A percentile compares a stretch with the other conserved stretches of the same genome.
phyloP scores from a whole-genome alignment of 2,113 vertebrate species.

The Coturnix japonica region DNA sequence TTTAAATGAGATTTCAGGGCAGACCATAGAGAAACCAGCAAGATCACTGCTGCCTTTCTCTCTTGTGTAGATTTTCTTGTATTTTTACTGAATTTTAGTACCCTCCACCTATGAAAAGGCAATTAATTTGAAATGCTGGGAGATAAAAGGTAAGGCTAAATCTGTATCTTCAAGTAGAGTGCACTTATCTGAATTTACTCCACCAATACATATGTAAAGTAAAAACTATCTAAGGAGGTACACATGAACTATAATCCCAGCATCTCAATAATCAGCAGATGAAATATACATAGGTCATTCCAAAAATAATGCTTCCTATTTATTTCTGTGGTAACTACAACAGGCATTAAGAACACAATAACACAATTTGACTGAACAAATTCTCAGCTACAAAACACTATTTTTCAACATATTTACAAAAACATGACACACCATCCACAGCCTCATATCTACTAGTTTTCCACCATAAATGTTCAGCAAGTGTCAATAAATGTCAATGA shows the following conservation, averaged over 20 bases:
- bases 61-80: not conserved
- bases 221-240: not conserved
- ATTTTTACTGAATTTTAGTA: slow-evolving; percentile 3
- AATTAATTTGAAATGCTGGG: not conserved
- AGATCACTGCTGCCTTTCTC: not conserved
- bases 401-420: too few species aligned
- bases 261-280: not conserved
- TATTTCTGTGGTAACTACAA: not conserved
- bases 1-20: not conserved
- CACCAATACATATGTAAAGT: not conserved
- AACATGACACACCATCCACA: too few species aligned
- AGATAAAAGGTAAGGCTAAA: not conserved
- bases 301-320: not conserved
- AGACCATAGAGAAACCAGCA: not conserved
- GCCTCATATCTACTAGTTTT: too few species aligned
- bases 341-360: not conserved
- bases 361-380: too few species aligned
- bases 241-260: not conserved
- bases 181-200: not conserved
- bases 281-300: not conserved
- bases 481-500: too few species aligned
- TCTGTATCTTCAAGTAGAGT: not conserved
- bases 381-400: too few species aligned
- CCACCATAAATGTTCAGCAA: too few species aligned
- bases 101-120: not conserved